Conservation (phyloP, 2,888 invertebrate genomes). For the Cyclophora albipunctata region DNA sequence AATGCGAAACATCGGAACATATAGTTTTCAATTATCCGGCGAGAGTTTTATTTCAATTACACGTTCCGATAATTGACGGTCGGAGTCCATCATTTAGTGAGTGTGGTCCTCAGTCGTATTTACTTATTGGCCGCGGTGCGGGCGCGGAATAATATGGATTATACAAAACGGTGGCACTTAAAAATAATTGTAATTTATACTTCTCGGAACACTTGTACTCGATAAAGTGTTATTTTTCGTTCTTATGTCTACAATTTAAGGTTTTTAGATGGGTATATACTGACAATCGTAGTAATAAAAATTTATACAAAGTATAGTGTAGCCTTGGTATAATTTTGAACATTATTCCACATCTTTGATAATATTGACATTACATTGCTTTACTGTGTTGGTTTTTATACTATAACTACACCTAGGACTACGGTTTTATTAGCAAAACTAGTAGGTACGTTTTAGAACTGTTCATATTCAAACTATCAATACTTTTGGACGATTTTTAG, state of each 20-base stretch:
- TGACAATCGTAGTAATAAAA: no score
- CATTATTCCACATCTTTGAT: no score
- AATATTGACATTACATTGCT: no score
- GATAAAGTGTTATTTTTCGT: background rate
- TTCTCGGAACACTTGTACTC: constrained; percentile 20
- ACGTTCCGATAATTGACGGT: constrained; percentile 39
- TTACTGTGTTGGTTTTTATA: no score
- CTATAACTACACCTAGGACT: no score
- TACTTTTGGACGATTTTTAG: no score
- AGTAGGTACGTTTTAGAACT: no score
- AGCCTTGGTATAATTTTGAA: no score
- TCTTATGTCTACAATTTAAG: background rate
- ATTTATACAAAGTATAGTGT: no score
- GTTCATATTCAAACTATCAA: no score
- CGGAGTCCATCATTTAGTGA: constrained; percentile 26
- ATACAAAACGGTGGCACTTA: constrained; percentile 23
- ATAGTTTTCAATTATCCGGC: constrained; percentile 39
- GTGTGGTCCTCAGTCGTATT: constrained; percentile 21
- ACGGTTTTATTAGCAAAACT: no score
- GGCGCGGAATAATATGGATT: constrained; percentile 34
- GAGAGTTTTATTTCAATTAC: constrained; percentile 43
- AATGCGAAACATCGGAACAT: constrained; percentile 17
- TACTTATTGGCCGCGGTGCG: constrained; percentile 17
- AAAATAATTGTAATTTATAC: constrained; percentile 29
- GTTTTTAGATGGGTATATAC: no score